phyloP scores from a whole-genome alignment of 2,113 vertebrate genomes.

The Pygoscelis antarcticus region DNA sequence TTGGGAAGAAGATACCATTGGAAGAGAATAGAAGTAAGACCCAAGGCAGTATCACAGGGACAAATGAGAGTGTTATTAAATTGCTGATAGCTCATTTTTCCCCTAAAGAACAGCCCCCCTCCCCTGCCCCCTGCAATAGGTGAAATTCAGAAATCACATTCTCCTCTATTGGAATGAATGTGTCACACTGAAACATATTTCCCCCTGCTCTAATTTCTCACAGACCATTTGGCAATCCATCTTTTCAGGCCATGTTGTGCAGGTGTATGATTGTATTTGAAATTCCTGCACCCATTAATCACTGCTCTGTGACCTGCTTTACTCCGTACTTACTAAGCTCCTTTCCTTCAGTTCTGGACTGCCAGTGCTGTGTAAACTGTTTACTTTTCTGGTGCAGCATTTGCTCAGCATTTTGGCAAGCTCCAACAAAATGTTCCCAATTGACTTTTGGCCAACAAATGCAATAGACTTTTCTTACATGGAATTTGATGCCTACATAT shows the following conservation, averaged over 20 bases:
- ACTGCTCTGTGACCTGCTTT: slow-evolving; percentile 37
- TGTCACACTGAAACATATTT: slow-evolving; percentile 7
- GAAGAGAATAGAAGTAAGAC: neutral
- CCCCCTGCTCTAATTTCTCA: slow-evolving; percentile 24
- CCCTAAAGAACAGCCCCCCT: neutral
- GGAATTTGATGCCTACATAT: neutral
- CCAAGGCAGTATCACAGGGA: neutral
- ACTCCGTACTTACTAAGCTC: neutral
- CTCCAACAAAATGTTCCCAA: neutral
- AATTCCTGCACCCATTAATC: slow-evolving; percentile 51
- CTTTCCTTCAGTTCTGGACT: neutral
- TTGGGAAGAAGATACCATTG: neutral
- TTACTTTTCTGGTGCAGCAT: slow-evolving; percentile 46
- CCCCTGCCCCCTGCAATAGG: neutral
- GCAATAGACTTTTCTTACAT: neutral
- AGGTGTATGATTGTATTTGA: slow-evolving; percentile 34
- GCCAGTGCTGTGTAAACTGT: slow-evolving; percentile 31
- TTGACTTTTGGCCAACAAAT: slow-evolving; percentile 1
- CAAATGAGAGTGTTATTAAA: neutral
- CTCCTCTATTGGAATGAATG: neutral
- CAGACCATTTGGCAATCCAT: slow-evolving; percentile 17
- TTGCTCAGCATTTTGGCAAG: slow-evolving; percentile 25
- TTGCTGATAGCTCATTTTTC: neutral
- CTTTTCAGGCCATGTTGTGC: slow-evolving; percentile 1
- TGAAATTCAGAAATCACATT: slow-evolving; percentile 34